These are phyloP conservation scores for Pristionchus exspectatus DNA, from an alignment of 2,888 invertebrate genomes.

Conservation along the genomic window DNA sequence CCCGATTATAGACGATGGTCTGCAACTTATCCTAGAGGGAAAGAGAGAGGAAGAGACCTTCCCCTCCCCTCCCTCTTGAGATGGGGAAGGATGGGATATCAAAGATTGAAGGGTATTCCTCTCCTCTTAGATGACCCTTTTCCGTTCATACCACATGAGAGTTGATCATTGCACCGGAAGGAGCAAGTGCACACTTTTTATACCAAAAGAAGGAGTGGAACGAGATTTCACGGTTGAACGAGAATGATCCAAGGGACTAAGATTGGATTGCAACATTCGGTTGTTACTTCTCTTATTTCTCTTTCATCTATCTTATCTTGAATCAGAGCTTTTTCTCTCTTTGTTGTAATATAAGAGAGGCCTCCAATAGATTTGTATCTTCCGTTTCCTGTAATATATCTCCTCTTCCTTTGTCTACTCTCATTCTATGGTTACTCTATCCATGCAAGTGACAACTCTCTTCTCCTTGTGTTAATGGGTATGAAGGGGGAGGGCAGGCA, in stretches of 20 bases:
- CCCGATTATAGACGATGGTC: conserved; percentile 19
- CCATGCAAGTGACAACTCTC: conserved; percentile 40
- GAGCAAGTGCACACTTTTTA: background rate
- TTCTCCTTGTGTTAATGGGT: conserved; percentile 31
- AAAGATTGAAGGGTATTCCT: conserved; percentile 9
- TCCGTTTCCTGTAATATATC: background rate
- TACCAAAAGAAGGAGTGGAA: background rate
- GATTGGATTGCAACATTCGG: conserved; percentile 14
- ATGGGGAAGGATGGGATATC: conserved; percentile 26
- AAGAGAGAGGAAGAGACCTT: background rate
- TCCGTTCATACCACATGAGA: background rate
- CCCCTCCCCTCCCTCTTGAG: conserved; percentile 15
- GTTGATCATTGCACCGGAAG: background rate
- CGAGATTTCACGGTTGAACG: conserved; percentile 5
- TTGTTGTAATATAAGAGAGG: background rate
- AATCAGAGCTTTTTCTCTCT: background rate
- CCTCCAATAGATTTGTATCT: background rate
- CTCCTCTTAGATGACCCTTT: background rate
- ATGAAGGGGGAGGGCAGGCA: conserved; percentile 26
- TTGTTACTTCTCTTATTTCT: background rate
- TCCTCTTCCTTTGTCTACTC: background rate
- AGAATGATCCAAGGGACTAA: conserved; percentile 10
- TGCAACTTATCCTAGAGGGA: conserved; percentile 27
- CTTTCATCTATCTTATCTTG: background rate
- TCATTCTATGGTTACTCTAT: background rate